These are phyloP conservation scores for Rhinella marina DNA, from an alignment of 2,797 vertebrate genomes.

Conservation along the genomic window DNA sequence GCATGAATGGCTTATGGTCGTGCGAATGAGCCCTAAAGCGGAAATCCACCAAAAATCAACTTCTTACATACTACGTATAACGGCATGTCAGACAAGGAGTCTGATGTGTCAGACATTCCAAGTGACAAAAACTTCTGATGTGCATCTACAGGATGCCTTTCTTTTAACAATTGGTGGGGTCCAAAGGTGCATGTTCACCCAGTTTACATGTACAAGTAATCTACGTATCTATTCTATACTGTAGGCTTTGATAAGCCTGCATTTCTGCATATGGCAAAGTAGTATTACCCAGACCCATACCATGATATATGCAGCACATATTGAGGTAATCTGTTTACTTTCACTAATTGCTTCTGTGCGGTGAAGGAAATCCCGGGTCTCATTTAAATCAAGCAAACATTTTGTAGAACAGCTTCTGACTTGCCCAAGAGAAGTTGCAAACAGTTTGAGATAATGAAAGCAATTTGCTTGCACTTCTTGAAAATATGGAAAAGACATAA, in stretches of 20 bases:
- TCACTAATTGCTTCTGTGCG: constrained; percentile 25
- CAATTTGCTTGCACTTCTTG: background rate
- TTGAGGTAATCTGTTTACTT: constrained; percentile 16
- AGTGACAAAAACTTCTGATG: too few species aligned
- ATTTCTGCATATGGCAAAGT: background rate
- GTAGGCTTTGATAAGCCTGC: background rate
- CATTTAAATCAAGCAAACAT: constrained; percentile 8
- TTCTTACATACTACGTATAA: too few species aligned
- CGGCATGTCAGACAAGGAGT: too few species aligned
- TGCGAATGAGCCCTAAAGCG: too few species aligned
- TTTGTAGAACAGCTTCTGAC: background rate
- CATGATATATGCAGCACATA: background rate
- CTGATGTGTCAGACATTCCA: too few species aligned
- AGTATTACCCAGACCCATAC: background rate
- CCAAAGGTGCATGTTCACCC: too few species aligned
- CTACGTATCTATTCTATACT: background rate
- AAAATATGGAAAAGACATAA: background rate
- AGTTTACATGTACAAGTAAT: too few species aligned
- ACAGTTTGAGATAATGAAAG: constrained; percentile 18
- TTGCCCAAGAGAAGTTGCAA: constrained; percentile 5
- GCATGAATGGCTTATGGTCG: too few species aligned
- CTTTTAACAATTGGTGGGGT: too few species aligned
- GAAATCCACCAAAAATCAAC: too few species aligned
- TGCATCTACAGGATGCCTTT: too few species aligned
- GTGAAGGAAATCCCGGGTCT: constrained; percentile 27